These are phyloP conservation scores for Thereva unica DNA, from an alignment of 2,888 invertebrate species.

Conservation along the genomic window DNA sequence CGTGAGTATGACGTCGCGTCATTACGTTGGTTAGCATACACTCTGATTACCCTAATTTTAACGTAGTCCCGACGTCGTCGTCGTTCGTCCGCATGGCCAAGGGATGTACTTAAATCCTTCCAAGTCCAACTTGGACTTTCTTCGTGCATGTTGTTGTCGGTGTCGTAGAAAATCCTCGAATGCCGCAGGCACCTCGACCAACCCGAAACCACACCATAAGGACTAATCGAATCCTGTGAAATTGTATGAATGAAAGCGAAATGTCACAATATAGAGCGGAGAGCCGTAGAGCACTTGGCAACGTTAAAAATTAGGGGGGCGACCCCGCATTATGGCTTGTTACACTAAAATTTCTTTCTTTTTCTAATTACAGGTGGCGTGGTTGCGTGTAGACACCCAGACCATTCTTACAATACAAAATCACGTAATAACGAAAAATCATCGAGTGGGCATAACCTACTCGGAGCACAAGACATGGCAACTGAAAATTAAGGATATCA, in stretches of 20 bases:
- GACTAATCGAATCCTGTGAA: too few species aligned
- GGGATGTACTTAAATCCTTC: neutral
- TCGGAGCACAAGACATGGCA: conserved; percentile 82
- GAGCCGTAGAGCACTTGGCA: too few species aligned
- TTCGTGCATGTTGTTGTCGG: too few species aligned
- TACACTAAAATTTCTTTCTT: conserved; percentile 32
- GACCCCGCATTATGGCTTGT: too few species aligned
- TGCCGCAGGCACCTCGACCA: too few species aligned
- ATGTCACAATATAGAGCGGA: too few species aligned
- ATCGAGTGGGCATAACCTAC: conserved; percentile 77
- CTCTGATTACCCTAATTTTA: conserved; percentile 19
- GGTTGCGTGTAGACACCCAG: conserved; percentile 71
- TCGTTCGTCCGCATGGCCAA: neutral
- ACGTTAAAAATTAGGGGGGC: too few species aligned
- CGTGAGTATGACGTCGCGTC: conserved; percentile 17
- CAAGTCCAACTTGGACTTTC: too few species aligned
- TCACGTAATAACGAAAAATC: conserved; percentile 89
- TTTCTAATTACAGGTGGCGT: conserved; percentile 53
- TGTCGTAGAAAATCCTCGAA: too few species aligned
- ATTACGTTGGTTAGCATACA: neutral
- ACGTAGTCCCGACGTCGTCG: conserved; percentile 13
- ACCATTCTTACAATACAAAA: conserved; percentile 86
- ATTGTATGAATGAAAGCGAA: too few species aligned
- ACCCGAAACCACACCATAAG: too few species aligned
- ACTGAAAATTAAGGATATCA: conserved; percentile 78